phyloP scores from a whole-genome alignment of 2,797 vertebrate species.

The Xenentodon cancila region DNA sequence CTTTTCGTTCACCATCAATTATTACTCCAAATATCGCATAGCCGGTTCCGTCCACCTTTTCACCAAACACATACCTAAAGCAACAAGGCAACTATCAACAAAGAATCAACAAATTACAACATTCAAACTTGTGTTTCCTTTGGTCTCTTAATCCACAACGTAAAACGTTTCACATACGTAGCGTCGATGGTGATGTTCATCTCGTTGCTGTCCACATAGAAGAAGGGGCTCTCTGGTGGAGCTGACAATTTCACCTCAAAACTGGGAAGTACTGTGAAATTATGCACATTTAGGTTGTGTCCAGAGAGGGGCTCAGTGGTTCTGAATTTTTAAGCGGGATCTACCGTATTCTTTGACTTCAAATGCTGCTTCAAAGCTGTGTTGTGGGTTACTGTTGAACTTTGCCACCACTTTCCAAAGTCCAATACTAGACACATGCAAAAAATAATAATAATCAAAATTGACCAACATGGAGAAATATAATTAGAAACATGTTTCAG shows the following conservation, averaged over 20 bases:
- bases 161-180: constrained; percentile 52
- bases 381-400: constrained; percentile 72
- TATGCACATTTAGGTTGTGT: neutral
- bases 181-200: constrained; percentile 65
- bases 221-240: constrained; percentile 45
- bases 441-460: neutral
- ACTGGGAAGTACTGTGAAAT: constrained; percentile 76
- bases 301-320: neutral
- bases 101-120: neutral
- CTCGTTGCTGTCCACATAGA: constrained; percentile 55
- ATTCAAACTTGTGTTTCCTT: neutral
- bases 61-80: constrained; percentile 73
- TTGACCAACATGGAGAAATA: too few relatives aligned
- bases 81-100: neutral
- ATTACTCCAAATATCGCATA: constrained; percentile 74
- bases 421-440: constrained; percentile 74
- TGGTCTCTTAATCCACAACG: too few relatives aligned
- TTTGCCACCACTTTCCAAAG: constrained; percentile 81
- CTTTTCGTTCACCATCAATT: constrained; percentile 32
- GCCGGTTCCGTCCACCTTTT: constrained; percentile 63
- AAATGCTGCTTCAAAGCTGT: constrained; percentile 80
- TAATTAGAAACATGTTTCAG: too few relatives aligned
- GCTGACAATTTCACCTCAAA: constrained; percentile 75
- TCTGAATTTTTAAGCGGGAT: neutral
- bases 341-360: constrained; percentile 92